Conservation (phyloP, 2,113 vertebrate genomes). For the Scatophagus argus region DNA sequence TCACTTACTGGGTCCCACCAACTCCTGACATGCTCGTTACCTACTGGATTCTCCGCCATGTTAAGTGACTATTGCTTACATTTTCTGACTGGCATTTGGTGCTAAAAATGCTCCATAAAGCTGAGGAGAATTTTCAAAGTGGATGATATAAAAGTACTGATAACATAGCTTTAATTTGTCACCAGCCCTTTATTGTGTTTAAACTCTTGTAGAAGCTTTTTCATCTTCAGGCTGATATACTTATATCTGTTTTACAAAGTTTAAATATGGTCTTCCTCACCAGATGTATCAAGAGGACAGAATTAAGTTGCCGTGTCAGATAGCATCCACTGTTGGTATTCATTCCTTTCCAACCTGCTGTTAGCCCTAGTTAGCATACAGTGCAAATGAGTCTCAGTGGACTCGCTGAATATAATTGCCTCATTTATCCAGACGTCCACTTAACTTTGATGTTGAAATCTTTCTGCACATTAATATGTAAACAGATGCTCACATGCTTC, state of each 20-base stretch:
- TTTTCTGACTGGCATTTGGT: no score
- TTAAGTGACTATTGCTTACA: no score
- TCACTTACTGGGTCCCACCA: no score
- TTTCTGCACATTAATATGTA: constrained; percentile 49
- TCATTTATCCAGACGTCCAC: constrained; percentile 60
- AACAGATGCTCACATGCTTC: constrained; percentile 38
- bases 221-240: not conserved
- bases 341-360: constrained; percentile 40
- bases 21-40: no score
- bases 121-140: no score
- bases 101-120: no score
- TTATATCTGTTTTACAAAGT: not conserved
- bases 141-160: no score
- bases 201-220: no score
- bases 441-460: constrained; percentile 63
- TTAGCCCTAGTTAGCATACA: constrained; percentile 58
- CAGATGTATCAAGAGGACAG: constrained; percentile 1
- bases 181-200: no score
- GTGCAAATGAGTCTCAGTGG: constrained; percentile 55
- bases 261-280: not conserved
- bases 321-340: constrained; percentile 22
- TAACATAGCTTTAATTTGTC: no score
- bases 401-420: constrained; percentile 53
- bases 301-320: constrained; percentile 19
- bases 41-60: no score